Base-by-base conservation (phyloP, 1,140 invertebrate genomes). In the Drosophila kohkoa region DNA sequence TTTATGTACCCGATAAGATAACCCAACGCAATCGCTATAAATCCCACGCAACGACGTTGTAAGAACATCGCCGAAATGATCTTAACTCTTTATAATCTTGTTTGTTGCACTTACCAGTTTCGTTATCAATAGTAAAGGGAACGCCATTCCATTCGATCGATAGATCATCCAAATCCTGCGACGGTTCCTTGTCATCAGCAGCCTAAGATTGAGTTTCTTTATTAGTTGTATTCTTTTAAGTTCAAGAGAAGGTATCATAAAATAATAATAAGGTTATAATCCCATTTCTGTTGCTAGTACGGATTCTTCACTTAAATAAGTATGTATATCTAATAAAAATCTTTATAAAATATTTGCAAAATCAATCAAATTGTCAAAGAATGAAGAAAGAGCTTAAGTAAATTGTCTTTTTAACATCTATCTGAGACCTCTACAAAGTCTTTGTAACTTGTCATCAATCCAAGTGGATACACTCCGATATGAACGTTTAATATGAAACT, bases 61-160 rank as follows among this genome's bases (percentile, higher is more conserved):
- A 65, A 70, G 46, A 20, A 10, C 8, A 38, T 7, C 35, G 7
- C 35, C 30, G 20, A 25, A 63, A 13, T 25, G 15, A 25, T 20
- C 20, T 30, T n/a, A 52, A 28, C 6, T 52, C 8, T n/a, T n/a
- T 30, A 10, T 5, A 32, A 5, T 28, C 20, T 52, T 32, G 20
- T 25, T 25, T 25, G 20, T 52, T 52, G 1, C 5, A 55, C 95
- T 94, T 92, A 98, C 97, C 97, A 79, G 97, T 98, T 94, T 98
- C 97, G 55, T 96, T 96, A 93, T 98, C 97, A 59, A 97, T 95
- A 63, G 96, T 96, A 92, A 97, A 97, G 3, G 95, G 94, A 6
- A 97, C 93, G 25, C 96, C 96, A 55, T 95, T 95, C 96, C 96
- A 97, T 10, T 95, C 95, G 92, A 94, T 94, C 49, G 93, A 93